Conservation (phyloP, 2,113 vertebrate genomes). For the Sceloporus undulatus region DNA sequence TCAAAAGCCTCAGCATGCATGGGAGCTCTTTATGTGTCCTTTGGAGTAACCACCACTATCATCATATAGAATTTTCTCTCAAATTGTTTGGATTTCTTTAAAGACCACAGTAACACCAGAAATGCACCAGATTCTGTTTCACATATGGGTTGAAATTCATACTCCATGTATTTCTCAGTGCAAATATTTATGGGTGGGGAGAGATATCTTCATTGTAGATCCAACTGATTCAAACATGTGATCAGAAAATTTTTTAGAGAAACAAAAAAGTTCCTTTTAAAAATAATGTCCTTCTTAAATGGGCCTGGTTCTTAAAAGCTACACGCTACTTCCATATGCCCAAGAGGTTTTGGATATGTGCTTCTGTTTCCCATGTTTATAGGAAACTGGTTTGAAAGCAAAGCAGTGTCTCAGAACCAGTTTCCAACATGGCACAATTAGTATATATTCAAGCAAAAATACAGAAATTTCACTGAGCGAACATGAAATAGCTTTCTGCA, state of each 20-base stretch:
- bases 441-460: not conserved
- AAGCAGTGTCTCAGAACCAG: not conserved
- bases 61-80: conserved; percentile 41
- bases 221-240: not conserved
- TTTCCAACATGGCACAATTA: not conserved
- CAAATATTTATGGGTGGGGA: conserved; percentile 45
- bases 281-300: conserved; percentile 14
- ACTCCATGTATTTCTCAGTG: conserved; percentile 31
- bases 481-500: not conserved
- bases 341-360: not conserved
- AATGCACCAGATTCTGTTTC: conserved; percentile 66
- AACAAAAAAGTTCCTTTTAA: not conserved
- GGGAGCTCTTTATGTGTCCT: not conserved
- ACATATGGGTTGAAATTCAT: conserved; percentile 53
- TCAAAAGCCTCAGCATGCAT: not conserved
- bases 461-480: not conserved
- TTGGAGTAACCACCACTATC: not conserved
- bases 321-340: not conserved
- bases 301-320: not conserved
- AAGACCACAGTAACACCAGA: conserved; percentile 78
- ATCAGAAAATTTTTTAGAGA: not conserved
- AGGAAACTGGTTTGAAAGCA: not conserved
- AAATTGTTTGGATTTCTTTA: conserved; percentile 52
- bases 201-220: no score
- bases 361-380: not conserved